Evolutionary conservation across 1,140 invertebrate genomes (phyloP).

Genomic region (Magallana angulata): DNA sequence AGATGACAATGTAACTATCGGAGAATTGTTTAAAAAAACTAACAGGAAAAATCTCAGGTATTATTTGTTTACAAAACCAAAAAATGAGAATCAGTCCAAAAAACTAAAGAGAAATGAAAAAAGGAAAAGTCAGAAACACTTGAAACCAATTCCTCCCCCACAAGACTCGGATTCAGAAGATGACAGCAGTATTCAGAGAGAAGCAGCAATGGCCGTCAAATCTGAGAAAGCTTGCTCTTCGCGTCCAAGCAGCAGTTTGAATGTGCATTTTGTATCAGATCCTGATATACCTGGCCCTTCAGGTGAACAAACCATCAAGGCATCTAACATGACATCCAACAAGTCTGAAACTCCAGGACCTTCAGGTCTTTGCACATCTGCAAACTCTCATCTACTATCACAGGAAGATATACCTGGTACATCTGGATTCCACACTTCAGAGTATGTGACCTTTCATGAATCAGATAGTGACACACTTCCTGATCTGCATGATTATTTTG

Average conservation of each 20-base stretch:
- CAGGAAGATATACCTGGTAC: neutral
- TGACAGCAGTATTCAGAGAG: too few species aligned
- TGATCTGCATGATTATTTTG: neutral
- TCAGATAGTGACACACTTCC: neutral
- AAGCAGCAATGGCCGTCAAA: too few species aligned
- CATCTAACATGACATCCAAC: neutral
- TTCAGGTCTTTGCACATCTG: constrained; percentile 17
- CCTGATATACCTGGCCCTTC: constrained; percentile 29
- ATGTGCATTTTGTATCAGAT: neutral
- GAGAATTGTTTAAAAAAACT: neutral
- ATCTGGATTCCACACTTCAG: constrained; percentile 2
- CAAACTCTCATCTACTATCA: neutral
- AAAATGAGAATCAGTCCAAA: too few species aligned
- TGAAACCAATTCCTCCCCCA: too few species aligned
- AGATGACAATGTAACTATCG: constrained; percentile 14
- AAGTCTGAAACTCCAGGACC: constrained; percentile 8
- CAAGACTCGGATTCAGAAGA: too few species aligned
- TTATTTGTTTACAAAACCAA: too few species aligned
- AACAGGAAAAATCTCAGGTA: too few species aligned
- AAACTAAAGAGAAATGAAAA: too few species aligned
- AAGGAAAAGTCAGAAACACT: too few species aligned
- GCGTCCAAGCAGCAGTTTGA: too few species aligned
- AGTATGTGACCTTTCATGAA: neutral
- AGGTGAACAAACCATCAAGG: neutral
- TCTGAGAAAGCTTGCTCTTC: too few species aligned